Conservation (phyloP, 1,140 invertebrate species). For the Vanessa atalanta region DNA sequence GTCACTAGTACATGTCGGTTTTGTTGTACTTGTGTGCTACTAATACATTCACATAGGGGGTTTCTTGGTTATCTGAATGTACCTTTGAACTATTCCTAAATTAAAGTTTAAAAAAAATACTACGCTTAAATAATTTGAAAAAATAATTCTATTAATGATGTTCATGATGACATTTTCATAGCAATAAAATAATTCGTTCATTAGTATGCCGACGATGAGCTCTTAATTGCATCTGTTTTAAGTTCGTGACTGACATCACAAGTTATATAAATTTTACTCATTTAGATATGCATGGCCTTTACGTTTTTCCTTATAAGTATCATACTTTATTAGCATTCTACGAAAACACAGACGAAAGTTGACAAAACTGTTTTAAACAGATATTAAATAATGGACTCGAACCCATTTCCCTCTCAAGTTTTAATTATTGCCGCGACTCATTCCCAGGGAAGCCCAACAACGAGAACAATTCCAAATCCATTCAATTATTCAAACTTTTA, state of each 20-base stretch:
- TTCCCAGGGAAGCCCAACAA: constrained; percentile 67
- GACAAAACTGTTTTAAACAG: constrained; percentile 55
- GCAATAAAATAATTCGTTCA: constrained; percentile 27
- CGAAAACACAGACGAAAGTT: constrained; percentile 18
- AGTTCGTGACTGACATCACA: constrained; percentile 57
- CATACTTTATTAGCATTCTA: constrained; percentile 20
- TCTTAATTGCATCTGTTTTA: constrained; percentile 60
- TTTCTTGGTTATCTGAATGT: not conserved
- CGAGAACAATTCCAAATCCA: constrained; percentile 75
- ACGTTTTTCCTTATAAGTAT: not conserved
- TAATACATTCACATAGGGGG: not conserved
- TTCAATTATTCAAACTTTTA: constrained; percentile 81
- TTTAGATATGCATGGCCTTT: constrained; percentile 14
- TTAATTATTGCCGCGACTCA: constrained; percentile 74
- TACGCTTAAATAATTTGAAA: not conserved
- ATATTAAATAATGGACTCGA: constrained; percentile 61
- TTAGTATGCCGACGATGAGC: constrained; percentile 53
- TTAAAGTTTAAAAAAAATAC: not conserved
- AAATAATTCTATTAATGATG: constrained; percentile 12
- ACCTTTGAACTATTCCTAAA: too few species aligned
- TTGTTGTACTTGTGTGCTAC: constrained; percentile 5
- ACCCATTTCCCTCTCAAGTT: constrained; percentile 60
- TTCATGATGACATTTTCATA: constrained; percentile 8
- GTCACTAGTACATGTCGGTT: constrained; percentile 35
- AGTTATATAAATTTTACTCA: constrained; percentile 40